These are phyloP conservation scores for Orthosia gothica DNA, from an alignment of 2,888 invertebrate species.

Conservation along the genomic window DNA sequence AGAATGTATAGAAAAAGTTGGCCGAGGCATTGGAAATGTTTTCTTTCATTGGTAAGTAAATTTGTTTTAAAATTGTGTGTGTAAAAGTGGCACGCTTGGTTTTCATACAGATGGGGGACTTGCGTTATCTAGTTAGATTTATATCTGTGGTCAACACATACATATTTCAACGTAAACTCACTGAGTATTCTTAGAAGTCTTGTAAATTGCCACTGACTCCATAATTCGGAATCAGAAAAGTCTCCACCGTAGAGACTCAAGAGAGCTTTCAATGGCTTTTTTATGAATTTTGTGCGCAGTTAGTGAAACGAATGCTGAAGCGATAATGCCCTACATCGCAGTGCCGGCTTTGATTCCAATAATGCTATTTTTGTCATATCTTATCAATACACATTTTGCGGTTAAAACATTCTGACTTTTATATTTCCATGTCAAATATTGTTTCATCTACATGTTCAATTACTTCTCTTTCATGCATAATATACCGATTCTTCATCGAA, in stretches of 20 bases:
- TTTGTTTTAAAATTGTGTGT: too few relatives aligned
- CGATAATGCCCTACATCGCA: conserved; percentile 50
- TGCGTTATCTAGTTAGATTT: too few relatives aligned
- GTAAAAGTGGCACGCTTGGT: too few relatives aligned
- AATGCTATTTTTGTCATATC: conserved; percentile 28
- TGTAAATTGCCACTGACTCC: conserved; percentile 39
- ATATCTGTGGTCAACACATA: background rate
- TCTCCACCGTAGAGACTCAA: conserved; percentile 19
- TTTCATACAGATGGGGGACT: too few relatives aligned
- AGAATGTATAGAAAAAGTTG: too few relatives aligned
- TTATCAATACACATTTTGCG: conserved; percentile 31
- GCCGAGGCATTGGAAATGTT: too few relatives aligned
- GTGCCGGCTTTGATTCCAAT: conserved; percentile 46
- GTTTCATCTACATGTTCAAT: background rate
- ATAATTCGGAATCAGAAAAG: conserved; percentile 45
- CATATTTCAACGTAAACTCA: conserved; percentile 52
- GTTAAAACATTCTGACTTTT: background rate
- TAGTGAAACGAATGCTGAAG: conserved; percentile 54
- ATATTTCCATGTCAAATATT: background rate
- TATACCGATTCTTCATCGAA: background rate
- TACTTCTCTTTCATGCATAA: background rate
- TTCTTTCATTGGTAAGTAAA: too few relatives aligned
- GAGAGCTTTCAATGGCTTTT: conserved; percentile 62
- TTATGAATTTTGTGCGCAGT: conserved; percentile 39
- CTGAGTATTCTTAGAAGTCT: conserved; percentile 69